Percentiles rank a stretch among this genome's conserved stretches.
These are phyloP conservation scores for Syrmaticus mikado DNA, from an alignment of 2,113 vertebrate species.

Conservation along the genomic window DNA sequence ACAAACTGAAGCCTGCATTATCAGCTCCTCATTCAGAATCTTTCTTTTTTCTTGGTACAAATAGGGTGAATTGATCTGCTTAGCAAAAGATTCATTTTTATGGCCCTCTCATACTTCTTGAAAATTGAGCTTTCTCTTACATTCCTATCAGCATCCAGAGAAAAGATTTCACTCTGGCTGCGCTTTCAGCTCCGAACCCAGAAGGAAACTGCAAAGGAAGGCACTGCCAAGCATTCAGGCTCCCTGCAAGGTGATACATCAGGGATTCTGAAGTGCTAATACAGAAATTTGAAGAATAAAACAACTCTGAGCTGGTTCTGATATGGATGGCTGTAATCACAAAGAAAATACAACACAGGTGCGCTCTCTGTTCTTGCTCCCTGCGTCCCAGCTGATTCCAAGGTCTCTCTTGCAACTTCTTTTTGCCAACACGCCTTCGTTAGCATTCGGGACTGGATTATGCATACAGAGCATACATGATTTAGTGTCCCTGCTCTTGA, in stretches of 20 bases:
- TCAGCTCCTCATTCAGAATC: slow-evolving; percentile 54
- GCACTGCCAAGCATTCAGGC: slow-evolving; percentile 38
- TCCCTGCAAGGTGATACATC: slow-evolving; percentile 57
- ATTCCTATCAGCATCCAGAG: slow-evolving; percentile 42
- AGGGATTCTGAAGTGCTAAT: slow-evolving; percentile 23
- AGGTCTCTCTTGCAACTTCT: background rate
- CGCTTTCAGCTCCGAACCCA: slow-evolving; percentile 33
- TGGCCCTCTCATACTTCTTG: slow-evolving; percentile 27
- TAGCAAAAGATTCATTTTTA: slow-evolving; percentile 64
- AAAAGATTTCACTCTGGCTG: slow-evolving; percentile 35
- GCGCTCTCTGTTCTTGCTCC: background rate
- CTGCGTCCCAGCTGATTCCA: background rate
- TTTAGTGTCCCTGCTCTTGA: slow-evolving; percentile 22
- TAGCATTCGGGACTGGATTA: slow-evolving; percentile 2
- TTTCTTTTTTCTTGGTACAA: background rate
- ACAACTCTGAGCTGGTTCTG: background rate
- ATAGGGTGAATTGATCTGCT: slow-evolving; percentile 65
- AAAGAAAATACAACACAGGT: background rate
- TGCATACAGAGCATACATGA: slow-evolving; percentile 1
- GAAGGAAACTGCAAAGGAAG: slow-evolving; percentile 60
- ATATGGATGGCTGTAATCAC: background rate
- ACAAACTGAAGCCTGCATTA: slow-evolving; percentile 62
- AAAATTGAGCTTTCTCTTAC: slow-evolving; percentile 51
- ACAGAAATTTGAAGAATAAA: background rate
- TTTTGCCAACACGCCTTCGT: background rate